A percentile compares a stretch with the other conserved stretches of the same genome.
These are phyloP conservation scores for Nipponia nippon DNA, from an alignment of 2,113 vertebrate species.

Conservation along the genomic window DNA sequence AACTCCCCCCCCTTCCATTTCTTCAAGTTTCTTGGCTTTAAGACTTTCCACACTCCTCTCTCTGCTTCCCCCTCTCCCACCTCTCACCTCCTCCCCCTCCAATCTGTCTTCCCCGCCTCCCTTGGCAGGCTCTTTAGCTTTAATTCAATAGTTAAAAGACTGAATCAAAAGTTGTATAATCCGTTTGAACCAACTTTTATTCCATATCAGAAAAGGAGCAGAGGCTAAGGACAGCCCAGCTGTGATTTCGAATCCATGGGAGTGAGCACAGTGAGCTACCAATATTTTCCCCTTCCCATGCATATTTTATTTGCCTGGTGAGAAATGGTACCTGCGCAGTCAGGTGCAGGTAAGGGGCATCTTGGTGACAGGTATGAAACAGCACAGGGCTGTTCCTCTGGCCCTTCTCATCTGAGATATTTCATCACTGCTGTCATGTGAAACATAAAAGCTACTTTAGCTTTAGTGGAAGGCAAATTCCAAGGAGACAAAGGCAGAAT, in stretches of 20 bases:
- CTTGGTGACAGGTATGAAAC: neutral
- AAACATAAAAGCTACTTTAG: neutral
- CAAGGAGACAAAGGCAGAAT: neutral
- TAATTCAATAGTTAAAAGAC: conserved; percentile 79
- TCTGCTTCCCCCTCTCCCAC: conserved; percentile 76
- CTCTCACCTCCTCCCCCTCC: conserved; percentile 83
- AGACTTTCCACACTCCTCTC: conserved; percentile 74
- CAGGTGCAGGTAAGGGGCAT: neutral
- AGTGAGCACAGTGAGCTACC: neutral
- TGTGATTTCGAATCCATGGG: neutral
- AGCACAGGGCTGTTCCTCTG: neutral
- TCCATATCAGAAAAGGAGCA: neutral
- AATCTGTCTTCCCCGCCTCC: conserved; percentile 81
- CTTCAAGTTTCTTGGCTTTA: conserved; percentile 78
- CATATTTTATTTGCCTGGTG: neutral
- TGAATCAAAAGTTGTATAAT: conserved; percentile 79
- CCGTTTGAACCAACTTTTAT: conserved; percentile 73
- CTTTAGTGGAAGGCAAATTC: neutral
- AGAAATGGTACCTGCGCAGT: neutral
- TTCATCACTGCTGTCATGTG: neutral
- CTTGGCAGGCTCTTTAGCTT: conserved; percentile 78
- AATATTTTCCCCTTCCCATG: accelerated
- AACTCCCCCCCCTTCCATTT: neutral
- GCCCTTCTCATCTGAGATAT: neutral
- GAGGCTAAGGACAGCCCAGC: neutral